These are phyloP conservation scores for Promerops cafer DNA, from an alignment of 2,113 vertebrate species.

Conservation along the genomic window DNA sequence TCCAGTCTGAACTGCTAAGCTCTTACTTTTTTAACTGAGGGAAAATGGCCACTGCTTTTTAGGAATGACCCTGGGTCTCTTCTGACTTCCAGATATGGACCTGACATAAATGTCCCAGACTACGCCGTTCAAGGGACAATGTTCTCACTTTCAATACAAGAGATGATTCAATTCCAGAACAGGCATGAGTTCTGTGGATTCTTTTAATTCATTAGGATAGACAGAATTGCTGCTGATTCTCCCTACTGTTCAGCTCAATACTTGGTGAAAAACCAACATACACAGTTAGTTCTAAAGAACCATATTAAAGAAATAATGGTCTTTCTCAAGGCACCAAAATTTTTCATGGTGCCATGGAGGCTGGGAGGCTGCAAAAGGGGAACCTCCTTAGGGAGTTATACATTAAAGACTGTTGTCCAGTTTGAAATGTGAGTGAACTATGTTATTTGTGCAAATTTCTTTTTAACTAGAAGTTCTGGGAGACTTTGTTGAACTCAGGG, in stretches of 20 bases:
- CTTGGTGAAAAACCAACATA: background rate
- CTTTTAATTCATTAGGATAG: background rate
- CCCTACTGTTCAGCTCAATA: background rate
- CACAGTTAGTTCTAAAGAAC: background rate
- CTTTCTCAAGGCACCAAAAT: background rate
- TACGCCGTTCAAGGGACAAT: accelerated
- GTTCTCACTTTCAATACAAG: background rate
- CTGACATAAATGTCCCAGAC: background rate
- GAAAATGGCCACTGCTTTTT: background rate
- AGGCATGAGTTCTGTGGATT: background rate
- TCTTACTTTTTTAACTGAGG: background rate
- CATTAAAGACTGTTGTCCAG: background rate
- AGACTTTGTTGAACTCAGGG: background rate
- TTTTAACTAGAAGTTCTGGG: background rate
- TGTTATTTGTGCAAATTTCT: slow-evolving; percentile 10
- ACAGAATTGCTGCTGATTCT: background rate
- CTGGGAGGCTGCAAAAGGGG: background rate
- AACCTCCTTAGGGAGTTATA: background rate
- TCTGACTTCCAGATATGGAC: background rate
- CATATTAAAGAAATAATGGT: background rate
- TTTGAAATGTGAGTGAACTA: background rate
- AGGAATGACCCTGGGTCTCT: background rate
- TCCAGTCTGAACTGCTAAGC: background rate
- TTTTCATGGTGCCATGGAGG: background rate
- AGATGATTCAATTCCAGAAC: background rate